Base-by-base conservation (phyloP, 2,888 invertebrate genomes). In the Eilema depressum region DNA sequence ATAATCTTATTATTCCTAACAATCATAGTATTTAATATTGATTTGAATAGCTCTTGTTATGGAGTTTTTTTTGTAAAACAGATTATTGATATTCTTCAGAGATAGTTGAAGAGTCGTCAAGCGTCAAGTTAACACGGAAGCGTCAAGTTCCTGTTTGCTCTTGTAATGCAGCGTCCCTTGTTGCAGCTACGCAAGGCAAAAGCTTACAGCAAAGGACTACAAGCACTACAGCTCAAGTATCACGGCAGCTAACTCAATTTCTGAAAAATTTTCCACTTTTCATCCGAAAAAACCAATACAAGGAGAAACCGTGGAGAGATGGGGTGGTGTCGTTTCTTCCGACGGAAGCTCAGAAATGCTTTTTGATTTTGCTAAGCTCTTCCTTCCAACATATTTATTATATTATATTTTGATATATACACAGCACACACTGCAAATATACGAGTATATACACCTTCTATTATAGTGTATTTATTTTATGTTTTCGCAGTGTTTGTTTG, bases 401-500 rank as follows among this genome's bases (percentile, higher is more conserved):
- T 8, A 10, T 53, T 53, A 12, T 10, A 53, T n/a, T 53, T 10
- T 53, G 14, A 33, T 3, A 28, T 33, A 41, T n/a, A 53, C 20
- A 47, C 47, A 47, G 7, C 2, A 53, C n/a, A n/a, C n/a, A 4
- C 20, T 8, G n/a, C 2, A 53, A 53, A 53, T n/a, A 20, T 47
- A 5, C 2, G n/a, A 1, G 1, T 23, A 25, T 1, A 2, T 23
- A 11, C 17, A 59, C 59, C 59, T 25, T 12, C 26, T 17, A 8
- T 2, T 26, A 26, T 59, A 59, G 59, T 53, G 26, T 25, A 59
- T 17, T 17, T 28, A 28, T 28, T 41, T 20, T 79, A 77, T 76
- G 73, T 72, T 73, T 79, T 83, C 73, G 77, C 77, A 65, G 70
- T 73, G 80, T 80, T 66, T 75, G 74, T 81, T 89, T 89, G 87